Conservation (phyloP, 2,888 invertebrate genomes). For the Platerodrilus igneus region DNA sequence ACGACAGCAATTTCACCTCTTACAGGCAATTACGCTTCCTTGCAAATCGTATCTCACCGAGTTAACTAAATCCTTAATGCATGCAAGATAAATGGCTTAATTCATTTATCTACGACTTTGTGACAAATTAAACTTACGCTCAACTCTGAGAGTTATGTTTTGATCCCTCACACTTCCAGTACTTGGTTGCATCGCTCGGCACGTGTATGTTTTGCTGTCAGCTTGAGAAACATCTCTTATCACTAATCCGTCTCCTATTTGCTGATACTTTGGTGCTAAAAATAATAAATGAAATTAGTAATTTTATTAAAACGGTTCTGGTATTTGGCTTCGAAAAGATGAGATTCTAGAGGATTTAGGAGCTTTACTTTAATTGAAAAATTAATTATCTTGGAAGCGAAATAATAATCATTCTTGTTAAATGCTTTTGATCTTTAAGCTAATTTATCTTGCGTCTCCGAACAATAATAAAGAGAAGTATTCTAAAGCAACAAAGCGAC, state of each 20-base stretch:
- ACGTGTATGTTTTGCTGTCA: conserved; percentile 56
- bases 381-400: too few species aligned
- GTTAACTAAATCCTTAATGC: conserved; percentile 28
- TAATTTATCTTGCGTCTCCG: too few species aligned
- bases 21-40: conserved; percentile 30
- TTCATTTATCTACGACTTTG: conserved; percentile 22
- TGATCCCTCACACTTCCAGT: conserved; percentile 53
- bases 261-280: conserved; percentile 46
- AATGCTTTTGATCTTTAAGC: too few species aligned
- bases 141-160: conserved; percentile 54
- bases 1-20: conserved; percentile 28
- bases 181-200: conserved; percentile 54
- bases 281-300: conserved; percentile 24
- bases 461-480: too few species aligned
- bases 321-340: too few species aligned
- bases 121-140: conserved; percentile 52
- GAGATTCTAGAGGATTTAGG: too few species aligned
- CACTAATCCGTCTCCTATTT: conserved; percentile 54
- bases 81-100: conserved; percentile 25
- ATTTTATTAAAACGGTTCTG: too few species aligned
- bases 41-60: conserved; percentile 26
- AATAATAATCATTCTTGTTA: too few species aligned
- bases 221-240: conserved; percentile 53
- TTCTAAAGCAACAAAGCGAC: too few species aligned
- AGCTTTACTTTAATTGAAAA: too few species aligned